Evolutionary conservation across 2,888 invertebrate genomes (phyloP).

Genomic region (Quadriops clusia): DNA sequence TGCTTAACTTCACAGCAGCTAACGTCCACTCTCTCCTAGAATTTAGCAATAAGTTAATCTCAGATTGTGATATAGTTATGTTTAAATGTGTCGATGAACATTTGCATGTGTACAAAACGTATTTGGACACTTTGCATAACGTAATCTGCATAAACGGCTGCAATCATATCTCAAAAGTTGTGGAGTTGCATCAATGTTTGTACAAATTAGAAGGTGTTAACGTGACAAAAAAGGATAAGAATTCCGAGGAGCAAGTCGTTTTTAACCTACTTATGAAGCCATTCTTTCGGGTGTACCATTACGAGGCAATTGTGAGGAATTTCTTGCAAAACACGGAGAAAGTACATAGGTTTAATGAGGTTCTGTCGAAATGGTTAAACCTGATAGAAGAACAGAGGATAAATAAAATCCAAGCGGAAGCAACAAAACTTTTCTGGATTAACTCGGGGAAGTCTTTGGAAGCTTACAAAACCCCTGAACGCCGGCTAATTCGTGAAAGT

Average conservation of each 20-base stretch:
- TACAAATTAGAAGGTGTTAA: conserved; percentile 23
- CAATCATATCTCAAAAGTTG: conserved; percentile 48
- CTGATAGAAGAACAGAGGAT: conserved; percentile 51
- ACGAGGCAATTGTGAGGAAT: conserved; percentile 48
- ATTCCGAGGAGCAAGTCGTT: conserved; percentile 45
- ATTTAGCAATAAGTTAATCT: conserved; percentile 53
- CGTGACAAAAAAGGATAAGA: conserved; percentile 31
- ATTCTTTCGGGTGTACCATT: conserved; percentile 47
- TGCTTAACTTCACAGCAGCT: conserved; percentile 54
- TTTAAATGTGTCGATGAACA: conserved; percentile 60
- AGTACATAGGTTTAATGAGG: conserved; percentile 45
- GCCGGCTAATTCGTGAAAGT: conserved; percentile 71
- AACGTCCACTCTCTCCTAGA: conserved; percentile 59
- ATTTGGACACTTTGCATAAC: conserved; percentile 60
- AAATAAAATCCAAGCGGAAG: conserved; percentile 52
- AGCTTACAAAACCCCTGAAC: conserved; percentile 48
- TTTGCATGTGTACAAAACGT: conserved; percentile 57
- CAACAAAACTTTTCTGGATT: conserved; percentile 65
- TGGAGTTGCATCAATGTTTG: conserved; percentile 45
- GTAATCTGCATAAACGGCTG: conserved; percentile 62
- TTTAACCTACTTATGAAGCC: conserved; percentile 50
- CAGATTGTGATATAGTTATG: conserved; percentile 54
- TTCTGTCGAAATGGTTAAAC: conserved; percentile 48
- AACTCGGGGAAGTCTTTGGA: conserved; percentile 52
- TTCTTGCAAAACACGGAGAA: conserved; percentile 35